Percentiles rank a stretch among this genome's conserved stretches.
These are phyloP conservation scores for Helogale parvula DNA, from an alignment of 2,113 vertebrate genomes.

Conservation along the genomic window DNA sequence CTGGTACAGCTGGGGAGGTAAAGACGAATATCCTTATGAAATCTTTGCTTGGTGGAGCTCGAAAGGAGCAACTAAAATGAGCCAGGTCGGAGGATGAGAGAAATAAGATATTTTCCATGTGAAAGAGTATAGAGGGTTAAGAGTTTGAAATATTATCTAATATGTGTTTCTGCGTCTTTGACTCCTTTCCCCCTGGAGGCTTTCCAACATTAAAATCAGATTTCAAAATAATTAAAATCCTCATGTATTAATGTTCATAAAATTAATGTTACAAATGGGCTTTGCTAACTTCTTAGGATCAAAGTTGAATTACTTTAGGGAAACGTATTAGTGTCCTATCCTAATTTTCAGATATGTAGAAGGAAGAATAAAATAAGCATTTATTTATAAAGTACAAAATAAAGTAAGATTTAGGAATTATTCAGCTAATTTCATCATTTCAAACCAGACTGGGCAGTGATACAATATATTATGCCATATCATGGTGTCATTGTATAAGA, in stretches of 20 bases:
- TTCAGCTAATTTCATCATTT: neutral
- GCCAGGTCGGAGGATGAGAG: neutral
- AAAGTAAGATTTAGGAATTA: neutral
- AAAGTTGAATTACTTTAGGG: slow-evolving; percentile 3
- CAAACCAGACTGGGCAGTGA: neutral
- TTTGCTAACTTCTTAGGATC: neutral
- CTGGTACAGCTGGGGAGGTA: neutral
- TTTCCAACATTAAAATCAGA: neutral
- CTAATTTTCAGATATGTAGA: neutral
- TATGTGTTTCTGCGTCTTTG: neutral
- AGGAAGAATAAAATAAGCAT: neutral
- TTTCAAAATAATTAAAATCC: neutral
- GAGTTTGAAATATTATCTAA: neutral
- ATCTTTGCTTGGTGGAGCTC: neutral
- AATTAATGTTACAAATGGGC: neutral
- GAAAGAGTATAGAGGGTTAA: neutral
- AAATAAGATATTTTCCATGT: neutral
- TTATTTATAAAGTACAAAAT: neutral
- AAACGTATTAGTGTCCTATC: neutral
- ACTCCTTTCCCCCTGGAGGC: neutral
- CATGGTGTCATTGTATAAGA: neutral
- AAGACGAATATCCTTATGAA: neutral
- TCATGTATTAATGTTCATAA: neutral
- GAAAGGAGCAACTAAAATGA: neutral
- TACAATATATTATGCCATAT: neutral